These are phyloP conservation scores for Gulo gulo DNA, from an alignment of 2,113 vertebrate species.

Conservation along the genomic window DNA sequence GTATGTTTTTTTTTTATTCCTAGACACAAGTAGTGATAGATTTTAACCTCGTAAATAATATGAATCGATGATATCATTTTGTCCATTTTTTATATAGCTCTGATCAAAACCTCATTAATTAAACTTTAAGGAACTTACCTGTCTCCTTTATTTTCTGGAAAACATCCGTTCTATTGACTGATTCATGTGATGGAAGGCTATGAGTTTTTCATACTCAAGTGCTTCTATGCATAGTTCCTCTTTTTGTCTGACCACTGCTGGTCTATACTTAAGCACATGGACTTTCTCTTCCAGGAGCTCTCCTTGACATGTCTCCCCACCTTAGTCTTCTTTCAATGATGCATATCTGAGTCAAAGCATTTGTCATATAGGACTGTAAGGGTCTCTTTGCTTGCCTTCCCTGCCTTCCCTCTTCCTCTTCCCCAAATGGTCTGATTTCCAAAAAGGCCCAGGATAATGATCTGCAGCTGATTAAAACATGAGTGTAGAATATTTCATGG, in stretches of 20 bases:
- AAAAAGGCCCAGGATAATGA: not conserved
- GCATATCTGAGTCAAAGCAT: not conserved
- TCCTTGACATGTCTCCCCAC: not conserved
- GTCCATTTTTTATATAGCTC: not conserved
- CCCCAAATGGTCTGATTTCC: not conserved
- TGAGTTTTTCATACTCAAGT: not conserved
- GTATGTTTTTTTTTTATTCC: not conserved
- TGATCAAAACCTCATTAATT: not conserved
- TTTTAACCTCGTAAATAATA: slow-evolving; percentile 29
- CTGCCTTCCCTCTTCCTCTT: not conserved
- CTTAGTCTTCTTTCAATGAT: not conserved
- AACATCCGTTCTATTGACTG: not conserved
- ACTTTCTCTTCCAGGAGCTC: not conserved
- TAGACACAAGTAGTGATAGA: not conserved
- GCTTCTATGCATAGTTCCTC: not conserved
- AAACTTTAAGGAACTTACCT: not conserved
- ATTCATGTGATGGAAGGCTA: not conserved
- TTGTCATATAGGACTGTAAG: not conserved
- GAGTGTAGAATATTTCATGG: not conserved
- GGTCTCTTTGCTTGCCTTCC: not conserved
- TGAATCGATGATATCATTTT: not conserved
- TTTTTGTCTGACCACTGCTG: not conserved
- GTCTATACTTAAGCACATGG: not conserved
- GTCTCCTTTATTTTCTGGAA: not conserved
- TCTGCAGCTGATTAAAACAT: not conserved